Evolutionary conservation across 1,140 invertebrate genomes (phyloP).

Genomic region (Leptoteleia sp.): DNA sequence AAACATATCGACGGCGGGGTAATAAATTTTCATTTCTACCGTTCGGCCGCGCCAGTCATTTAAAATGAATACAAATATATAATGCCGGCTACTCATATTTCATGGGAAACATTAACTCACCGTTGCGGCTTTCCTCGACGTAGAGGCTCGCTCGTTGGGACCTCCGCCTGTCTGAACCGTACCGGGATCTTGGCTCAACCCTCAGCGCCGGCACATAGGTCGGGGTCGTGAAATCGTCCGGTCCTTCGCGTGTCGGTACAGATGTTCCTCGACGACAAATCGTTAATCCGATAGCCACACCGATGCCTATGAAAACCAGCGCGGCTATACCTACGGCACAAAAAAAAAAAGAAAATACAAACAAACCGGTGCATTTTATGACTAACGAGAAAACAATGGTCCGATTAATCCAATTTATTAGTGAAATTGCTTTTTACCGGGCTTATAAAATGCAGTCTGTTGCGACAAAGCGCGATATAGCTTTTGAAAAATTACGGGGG

Average conservation of each 20-base stretch:
- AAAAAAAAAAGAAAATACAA: slow-evolving; percentile 29
- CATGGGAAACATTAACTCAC: slow-evolving; percentile 63
- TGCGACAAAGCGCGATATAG: slow-evolving; percentile 7
- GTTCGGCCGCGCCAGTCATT: slow-evolving; percentile 4
- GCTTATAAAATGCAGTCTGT: slow-evolving; percentile 27
- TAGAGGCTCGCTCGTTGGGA: slow-evolving; percentile 77
- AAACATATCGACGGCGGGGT: slow-evolving; percentile 20
- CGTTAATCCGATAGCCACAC: slow-evolving; percentile 74
- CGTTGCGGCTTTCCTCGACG: slow-evolving; percentile 77
- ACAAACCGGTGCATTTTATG: slow-evolving; percentile 21
- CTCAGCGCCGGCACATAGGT: slow-evolving; percentile 76
- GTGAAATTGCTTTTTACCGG: slow-evolving; percentile 5
- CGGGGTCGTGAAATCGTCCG: slow-evolving; percentile 79
- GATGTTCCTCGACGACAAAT: slow-evolving; percentile 72
- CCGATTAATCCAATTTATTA: slow-evolving; percentile 41
- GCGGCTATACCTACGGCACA: slow-evolving; percentile 67
- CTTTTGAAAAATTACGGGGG: background rate
- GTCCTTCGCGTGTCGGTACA: slow-evolving; percentile 56
- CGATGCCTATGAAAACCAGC: slow-evolving; percentile 75
- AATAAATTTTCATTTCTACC: slow-evolving; percentile 23
- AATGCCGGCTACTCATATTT: slow-evolving; percentile 29
- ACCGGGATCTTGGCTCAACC: slow-evolving; percentile 76
- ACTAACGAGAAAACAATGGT: slow-evolving; percentile 45
- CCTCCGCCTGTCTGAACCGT: slow-evolving; percentile 70
- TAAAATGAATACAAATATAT: slow-evolving; percentile 33